phyloP scores from a whole-genome alignment of 2,113 vertebrate species.

The Poicephalus gulielmi region DNA sequence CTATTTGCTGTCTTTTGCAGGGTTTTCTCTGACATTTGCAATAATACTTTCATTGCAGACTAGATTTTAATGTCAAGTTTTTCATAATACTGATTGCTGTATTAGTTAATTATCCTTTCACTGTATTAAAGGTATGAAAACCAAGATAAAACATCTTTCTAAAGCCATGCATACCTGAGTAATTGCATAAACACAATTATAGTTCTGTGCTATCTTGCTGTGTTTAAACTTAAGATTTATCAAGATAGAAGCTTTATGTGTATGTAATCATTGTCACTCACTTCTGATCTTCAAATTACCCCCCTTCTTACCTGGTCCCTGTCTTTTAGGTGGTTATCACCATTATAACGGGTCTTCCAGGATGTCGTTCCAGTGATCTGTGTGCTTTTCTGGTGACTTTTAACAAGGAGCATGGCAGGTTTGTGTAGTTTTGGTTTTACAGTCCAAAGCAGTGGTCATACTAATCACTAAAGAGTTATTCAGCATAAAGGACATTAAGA shows the following conservation, averaged over 20 bases:
- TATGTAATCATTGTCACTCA: neutral
- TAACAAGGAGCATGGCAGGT: conserved; percentile 88
- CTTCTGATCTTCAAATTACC: neutral
- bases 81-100: neutral
- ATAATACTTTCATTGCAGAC: neutral
- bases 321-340: conserved; percentile 82
- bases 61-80: neutral
- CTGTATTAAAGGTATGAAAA: neutral
- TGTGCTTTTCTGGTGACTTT: conserved; percentile 84
- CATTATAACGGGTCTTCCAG: conserved; percentile 88
- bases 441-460: neutral
- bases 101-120: neutral
- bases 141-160: neutral
- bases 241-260: neutral
- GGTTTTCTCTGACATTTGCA: neutral
- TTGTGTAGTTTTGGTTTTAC: conserved; percentile 21
- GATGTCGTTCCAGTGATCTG: conserved; percentile 87
- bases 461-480: no score
- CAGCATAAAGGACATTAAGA: neutral
- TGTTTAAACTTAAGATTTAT: neutral
- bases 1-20: neutral
- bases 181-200: neutral
- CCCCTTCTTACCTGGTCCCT: neutral
- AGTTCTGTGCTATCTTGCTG: neutral
- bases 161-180: neutral